Conservation (phyloP, 1,140 invertebrate genomes). For the Centruroides vittatus region DNA sequence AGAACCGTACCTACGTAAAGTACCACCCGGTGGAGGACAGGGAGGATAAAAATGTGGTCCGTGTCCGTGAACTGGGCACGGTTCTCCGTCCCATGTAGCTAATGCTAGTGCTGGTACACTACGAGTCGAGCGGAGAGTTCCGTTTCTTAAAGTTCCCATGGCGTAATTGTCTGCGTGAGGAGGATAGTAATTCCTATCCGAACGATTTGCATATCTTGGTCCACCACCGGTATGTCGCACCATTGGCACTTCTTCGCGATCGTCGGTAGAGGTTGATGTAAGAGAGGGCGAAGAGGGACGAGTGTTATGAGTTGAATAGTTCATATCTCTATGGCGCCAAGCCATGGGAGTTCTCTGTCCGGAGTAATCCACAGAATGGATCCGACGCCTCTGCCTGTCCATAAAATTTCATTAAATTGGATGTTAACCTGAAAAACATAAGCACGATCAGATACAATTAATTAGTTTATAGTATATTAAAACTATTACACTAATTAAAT, state of each 20-base stretch:
- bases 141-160: slow-evolving; percentile 1
- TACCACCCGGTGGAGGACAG: slow-evolving; percentile 1
- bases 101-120: slow-evolving; percentile 19
- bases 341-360: slow-evolving; percentile 16
- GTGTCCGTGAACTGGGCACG: slow-evolving; percentile 18
- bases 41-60: slow-evolving; percentile 4
- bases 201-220: background rate
- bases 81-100: slow-evolving; percentile 17
- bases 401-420: too few relatives aligned
- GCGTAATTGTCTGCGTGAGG: background rate
- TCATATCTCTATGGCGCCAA: slow-evolving; percentile 16
- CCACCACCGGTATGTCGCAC: slow-evolving; percentile 6
- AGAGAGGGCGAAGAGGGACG: background rate
- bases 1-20: slow-evolving; percentile 8
- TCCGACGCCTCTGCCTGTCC: too few relatives aligned
- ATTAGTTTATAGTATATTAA: too few relatives aligned
- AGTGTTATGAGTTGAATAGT: background rate
- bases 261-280: slow-evolving; percentile 14
- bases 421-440: too few relatives aligned
- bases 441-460: too few relatives aligned
- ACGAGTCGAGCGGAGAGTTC: slow-evolving; percentile 15
- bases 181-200: background rate
- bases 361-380: background rate
- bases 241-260: slow-evolving; percentile 19
- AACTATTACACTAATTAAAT: too few relatives aligned